Conservation (phyloP, 2,888 invertebrate species). For the Rhingia rostrata region DNA sequence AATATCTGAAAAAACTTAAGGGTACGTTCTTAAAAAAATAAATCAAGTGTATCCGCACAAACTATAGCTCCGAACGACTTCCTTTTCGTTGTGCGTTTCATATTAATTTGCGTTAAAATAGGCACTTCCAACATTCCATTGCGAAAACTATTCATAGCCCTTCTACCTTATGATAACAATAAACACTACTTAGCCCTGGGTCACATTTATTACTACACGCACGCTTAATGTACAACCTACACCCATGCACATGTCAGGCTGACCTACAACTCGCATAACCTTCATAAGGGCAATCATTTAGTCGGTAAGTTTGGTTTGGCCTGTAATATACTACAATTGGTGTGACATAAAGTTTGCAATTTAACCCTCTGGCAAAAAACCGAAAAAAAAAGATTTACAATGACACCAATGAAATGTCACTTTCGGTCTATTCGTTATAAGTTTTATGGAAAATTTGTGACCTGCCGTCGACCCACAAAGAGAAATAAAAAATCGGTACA, state of each 20-base stretch:
- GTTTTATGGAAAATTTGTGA: constrained; percentile 26
- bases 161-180: background rate
- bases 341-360: constrained; percentile 48
- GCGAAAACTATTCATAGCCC: background rate
- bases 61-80: no score
- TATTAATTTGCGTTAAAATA: background rate
- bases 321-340: constrained; percentile 32
- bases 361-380: constrained; percentile 10
- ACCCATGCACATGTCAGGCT: background rate
- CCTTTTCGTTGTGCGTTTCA: no score
- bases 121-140: background rate
- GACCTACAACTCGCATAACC: constrained; percentile 20
- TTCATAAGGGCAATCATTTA: constrained; percentile 7
- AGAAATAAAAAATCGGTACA: constrained; percentile 4
- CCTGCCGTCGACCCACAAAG: background rate
- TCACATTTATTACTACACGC: constrained; percentile 3
- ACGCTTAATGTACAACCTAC: background rate
- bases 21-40: no score
- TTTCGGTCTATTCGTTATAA: constrained; percentile 50
- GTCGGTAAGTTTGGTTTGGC: constrained; percentile 12
- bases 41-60: no score
- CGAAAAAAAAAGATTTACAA: constrained; percentile 51
- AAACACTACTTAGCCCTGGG: background rate
- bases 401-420: constrained; percentile 39
- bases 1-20: no score